phyloP scores from a whole-genome alignment of 2,113 vertebrate genomes.

The Microcebus griseorufus region DNA sequence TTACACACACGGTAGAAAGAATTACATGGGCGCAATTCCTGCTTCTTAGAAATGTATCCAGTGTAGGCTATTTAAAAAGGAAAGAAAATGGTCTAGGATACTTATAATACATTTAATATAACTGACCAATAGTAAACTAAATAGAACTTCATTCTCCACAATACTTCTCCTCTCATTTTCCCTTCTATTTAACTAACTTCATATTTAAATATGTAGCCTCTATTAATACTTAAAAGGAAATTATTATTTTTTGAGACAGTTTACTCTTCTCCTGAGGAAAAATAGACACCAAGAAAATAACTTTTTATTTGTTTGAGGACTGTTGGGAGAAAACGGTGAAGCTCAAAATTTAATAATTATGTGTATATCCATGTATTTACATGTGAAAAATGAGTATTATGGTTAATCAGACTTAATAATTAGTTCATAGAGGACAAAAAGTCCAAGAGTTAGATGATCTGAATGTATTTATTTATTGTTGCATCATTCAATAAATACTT shows the following conservation, averaged over 20 bases:
- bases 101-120: neutral
- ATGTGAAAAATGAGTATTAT: neutral
- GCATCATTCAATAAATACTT: neutral
- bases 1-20: neutral
- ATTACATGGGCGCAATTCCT: neutral
- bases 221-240: neutral
- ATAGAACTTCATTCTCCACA: neutral
- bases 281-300: neutral
- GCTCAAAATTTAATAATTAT: neutral
- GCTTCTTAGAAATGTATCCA: neutral
- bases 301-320: neutral
- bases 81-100: neutral
- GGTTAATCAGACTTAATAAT: neutral
- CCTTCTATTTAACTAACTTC: conserved; percentile 18
- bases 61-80: neutral
- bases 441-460: neutral
- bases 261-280: neutral
- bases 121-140: neutral
- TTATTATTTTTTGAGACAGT: neutral
- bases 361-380: neutral
- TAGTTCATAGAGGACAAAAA: neutral
- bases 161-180: neutral
- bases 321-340: neutral
- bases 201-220: neutral
- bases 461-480: neutral